Percentiles rank a stretch among this genome's conserved stretches.
Evolutionary conservation across 2,113 vertebrate species (phyloP).

Genomic region (Ophthalmolycus amberensis): DNA sequence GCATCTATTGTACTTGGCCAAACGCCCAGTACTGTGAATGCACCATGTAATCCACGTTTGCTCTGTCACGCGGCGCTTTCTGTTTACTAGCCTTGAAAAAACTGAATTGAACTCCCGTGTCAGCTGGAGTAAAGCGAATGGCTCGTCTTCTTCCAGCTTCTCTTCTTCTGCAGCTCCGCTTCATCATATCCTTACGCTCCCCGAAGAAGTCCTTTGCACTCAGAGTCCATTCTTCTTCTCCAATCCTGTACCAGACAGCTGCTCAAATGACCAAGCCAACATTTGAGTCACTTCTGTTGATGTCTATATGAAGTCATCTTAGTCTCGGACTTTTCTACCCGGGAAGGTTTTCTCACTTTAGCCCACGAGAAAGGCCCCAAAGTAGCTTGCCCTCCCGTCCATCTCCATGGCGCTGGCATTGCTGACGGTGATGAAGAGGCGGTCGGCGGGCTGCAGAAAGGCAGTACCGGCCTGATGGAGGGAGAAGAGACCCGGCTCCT

Average conservation of each 20-base stretch:
- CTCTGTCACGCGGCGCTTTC: neutral
- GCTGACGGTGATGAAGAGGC: slow-evolving; percentile 91
- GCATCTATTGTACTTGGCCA: slow-evolving; percentile 6
- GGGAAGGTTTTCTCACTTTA: slow-evolving; percentile 62
- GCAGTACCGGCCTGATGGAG: slow-evolving; percentile 92
- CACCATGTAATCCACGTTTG: slow-evolving; percentile 4
- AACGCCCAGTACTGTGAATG: neutral
- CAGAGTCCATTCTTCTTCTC: slow-evolving; percentile 1
- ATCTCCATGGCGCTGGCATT: slow-evolving; percentile 87
- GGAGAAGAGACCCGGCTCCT: slow-evolving; percentile 91
- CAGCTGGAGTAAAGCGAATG: slow-evolving; percentile 17
- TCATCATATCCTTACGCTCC: neutral
- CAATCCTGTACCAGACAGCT: slow-evolving; percentile 11
- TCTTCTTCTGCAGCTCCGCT: slow-evolving; percentile 9
- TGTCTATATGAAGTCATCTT: slow-evolving; percentile 21
- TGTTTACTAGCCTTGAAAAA: slow-evolving; percentile 12
- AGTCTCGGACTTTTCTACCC: neutral
- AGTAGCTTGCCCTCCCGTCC: slow-evolving; percentile 92
- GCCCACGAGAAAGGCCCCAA: slow-evolving; percentile 89
- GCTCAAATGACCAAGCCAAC: slow-evolving; percentile 19
- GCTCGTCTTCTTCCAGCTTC: neutral
- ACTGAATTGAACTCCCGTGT: slow-evolving; percentile 1
- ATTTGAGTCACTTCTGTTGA: neutral
- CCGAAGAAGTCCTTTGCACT: slow-evolving; percentile 3
- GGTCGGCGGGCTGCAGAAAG: slow-evolving; percentile 87